These are phyloP conservation scores for Sarcophaga bullata DNA, from an alignment of 1,140 invertebrate genomes.

Conservation along the genomic window DNA sequence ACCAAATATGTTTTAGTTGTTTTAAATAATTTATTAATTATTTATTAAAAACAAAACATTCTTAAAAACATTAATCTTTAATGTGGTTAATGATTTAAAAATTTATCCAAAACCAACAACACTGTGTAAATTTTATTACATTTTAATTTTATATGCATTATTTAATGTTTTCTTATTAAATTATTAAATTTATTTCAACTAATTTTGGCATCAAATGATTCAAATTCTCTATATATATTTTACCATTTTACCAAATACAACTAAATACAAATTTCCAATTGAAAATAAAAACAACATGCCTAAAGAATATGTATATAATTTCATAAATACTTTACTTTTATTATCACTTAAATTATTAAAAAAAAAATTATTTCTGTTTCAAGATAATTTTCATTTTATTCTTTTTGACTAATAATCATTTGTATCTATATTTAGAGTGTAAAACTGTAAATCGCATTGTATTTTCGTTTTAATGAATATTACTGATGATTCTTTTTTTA, in stretches of 20 bases:
- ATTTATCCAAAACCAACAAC: not conserved
- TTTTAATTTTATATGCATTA: not conserved
- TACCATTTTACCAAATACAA: not conserved
- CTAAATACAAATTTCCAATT: not conserved
- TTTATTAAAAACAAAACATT: not conserved
- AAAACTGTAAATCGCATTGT: slow-evolving; percentile 31
- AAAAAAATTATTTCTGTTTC: too few species aligned
- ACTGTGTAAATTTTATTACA: slow-evolving; percentile 5
- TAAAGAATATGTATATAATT: not conserved
- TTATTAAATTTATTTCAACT: not conserved
- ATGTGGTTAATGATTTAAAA: not conserved
- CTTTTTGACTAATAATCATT: slow-evolving; percentile 31
- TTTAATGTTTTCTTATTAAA: not conserved
- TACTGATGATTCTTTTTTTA: not conserved
- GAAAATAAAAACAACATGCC: not conserved
- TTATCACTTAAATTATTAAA: not conserved
- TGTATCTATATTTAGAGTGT: slow-evolving; percentile 23
- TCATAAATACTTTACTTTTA: not conserved
- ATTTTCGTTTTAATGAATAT: slow-evolving; percentile 38
- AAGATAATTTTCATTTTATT: not conserved
- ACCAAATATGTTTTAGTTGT: too few species aligned
- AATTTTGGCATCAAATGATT: too few species aligned
- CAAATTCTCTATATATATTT: not conserved
- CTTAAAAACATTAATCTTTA: not conserved
- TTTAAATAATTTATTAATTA: too few species aligned